Conservation (phyloP, 1,140 invertebrate genomes). For the Pygmarrhopalites habei region DNA sequence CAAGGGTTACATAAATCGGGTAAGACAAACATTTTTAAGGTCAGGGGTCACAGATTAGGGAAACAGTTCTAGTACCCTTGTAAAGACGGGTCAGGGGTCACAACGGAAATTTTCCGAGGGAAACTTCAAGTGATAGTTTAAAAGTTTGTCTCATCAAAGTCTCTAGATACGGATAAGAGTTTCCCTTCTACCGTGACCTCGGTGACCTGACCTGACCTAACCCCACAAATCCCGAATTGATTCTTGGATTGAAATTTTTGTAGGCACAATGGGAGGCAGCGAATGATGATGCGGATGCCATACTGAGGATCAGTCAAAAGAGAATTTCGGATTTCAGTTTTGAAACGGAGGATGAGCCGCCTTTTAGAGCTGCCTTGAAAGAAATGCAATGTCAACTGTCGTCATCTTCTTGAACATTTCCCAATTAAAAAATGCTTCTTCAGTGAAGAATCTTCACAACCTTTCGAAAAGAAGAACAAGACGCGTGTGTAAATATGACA, state of each 20-base stretch:
- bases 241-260: background rate
- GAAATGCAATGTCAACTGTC: background rate
- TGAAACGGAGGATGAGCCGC: constrained; percentile 2
- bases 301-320: background rate
- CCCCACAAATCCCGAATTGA: background rate
- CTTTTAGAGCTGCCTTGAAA: background rate
- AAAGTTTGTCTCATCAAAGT: background rate
- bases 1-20: constrained; percentile 14
- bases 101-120: background rate
- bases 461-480: no score
- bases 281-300: constrained; percentile 5
- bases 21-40: background rate
- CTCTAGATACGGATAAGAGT: background rate
- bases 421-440: no score
- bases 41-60: background rate
- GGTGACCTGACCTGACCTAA: no score
- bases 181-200: background rate
- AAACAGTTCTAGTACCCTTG: background rate
- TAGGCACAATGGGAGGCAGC: constrained; percentile 7
- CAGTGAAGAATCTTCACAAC: no score
- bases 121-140: background rate
- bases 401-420: no score
- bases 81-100: background rate
- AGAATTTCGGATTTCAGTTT: background rate
- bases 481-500: no score